These are phyloP conservation scores for Varecia variegata DNA, from an alignment of 2,797 vertebrate genomes.

Conservation along the genomic window DNA sequence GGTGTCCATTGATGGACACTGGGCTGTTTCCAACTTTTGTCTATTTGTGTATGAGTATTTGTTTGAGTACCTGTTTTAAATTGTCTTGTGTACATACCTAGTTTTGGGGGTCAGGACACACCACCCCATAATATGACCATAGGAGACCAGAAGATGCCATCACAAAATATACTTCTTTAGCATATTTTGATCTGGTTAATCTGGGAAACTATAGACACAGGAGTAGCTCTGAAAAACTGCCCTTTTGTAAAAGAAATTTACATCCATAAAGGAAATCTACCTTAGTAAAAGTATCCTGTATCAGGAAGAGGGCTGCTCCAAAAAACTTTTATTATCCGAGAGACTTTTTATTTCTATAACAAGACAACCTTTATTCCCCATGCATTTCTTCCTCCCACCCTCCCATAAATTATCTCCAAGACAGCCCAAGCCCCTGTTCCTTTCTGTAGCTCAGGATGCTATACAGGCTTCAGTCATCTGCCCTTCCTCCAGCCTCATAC, in stretches of 20 bases:
- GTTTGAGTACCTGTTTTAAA: background rate
- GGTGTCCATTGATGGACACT: background rate
- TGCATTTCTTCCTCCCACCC: background rate
- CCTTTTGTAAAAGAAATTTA: background rate
- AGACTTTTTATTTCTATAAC: background rate
- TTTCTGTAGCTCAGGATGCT: background rate
- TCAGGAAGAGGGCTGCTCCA: background rate
- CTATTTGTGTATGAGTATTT: background rate
- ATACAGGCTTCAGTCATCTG: background rate
- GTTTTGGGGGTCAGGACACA: background rate
- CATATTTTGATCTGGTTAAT: background rate
- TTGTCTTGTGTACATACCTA: background rate
- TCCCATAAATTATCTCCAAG: background rate
- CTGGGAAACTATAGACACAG: background rate
- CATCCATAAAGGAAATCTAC: background rate
- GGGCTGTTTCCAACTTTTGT: background rate
- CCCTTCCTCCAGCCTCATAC: background rate
- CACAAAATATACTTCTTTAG: background rate
- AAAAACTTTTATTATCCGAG: background rate
- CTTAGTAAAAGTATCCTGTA: background rate
- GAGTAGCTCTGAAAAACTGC: background rate
- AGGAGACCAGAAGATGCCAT: background rate
- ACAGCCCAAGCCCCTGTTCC: background rate
- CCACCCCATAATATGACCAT: background rate
- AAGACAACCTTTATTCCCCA: background rate